Conservation (phyloP, 2,888 invertebrate species). For the Meliscaeva auricollis region DNA sequence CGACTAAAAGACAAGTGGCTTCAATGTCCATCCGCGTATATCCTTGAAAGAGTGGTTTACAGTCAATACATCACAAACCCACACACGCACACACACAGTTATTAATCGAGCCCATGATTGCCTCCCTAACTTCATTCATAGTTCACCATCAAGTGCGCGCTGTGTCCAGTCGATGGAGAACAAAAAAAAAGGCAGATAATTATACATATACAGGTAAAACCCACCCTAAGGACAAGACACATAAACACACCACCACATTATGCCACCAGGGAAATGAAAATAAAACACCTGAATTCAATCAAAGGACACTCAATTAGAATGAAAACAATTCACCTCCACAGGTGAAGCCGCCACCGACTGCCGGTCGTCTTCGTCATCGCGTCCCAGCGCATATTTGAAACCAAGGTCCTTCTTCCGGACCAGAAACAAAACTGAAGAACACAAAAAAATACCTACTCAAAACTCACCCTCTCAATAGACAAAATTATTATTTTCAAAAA, state of each 20-base stretch:
- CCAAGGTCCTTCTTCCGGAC: conserved; percentile 42
- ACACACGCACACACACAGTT: conserved; percentile 24
- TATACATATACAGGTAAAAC: conserved; percentile 57
- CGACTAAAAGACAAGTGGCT: conserved; percentile 77
- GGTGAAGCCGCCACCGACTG: conserved; percentile 66
- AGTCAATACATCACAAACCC: conserved; percentile 23
- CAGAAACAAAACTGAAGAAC: background rate
- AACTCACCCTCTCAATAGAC: conserved; percentile 64
- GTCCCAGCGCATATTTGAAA: conserved; percentile 11
- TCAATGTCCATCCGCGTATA: conserved; percentile 71
- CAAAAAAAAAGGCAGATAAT: conserved; percentile 60
- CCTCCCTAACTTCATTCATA: conserved; percentile 55
- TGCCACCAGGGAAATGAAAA: conserved; percentile 56
- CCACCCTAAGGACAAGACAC: conserved; percentile 54
- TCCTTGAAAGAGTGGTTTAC: conserved; percentile 58
- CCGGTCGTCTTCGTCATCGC: conserved; percentile 35
- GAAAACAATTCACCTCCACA: conserved; percentile 76
- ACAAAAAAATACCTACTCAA: conserved; percentile 53
- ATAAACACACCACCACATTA: conserved; percentile 54
- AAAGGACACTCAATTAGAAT: conserved; percentile 77
- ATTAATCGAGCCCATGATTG: conserved; percentile 63
- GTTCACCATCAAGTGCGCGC: conserved; percentile 51
- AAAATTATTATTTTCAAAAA: conserved; percentile 74
- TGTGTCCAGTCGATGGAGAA: conserved; percentile 40
- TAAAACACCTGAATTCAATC: conserved; percentile 79